Base-by-base conservation (phyloP, 1,140 invertebrate species). In the Leptestheria dahalacensis region DNA sequence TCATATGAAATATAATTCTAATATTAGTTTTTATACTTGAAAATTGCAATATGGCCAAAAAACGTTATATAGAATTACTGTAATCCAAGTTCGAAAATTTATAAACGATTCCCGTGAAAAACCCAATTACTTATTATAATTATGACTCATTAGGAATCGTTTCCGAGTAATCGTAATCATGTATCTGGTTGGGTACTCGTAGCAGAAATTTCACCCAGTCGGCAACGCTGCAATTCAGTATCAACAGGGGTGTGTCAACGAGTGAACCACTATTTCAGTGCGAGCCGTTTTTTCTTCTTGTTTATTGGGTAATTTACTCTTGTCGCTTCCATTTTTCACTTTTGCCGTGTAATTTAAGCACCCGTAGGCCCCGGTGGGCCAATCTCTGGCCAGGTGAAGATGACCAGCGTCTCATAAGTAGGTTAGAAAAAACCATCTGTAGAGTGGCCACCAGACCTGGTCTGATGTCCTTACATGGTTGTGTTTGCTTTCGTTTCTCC, bases 231-330 rank as follows among this genome's bases (percentile, higher is more conserved):
- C 53, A 21, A n/a, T 55, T 55, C 53, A 55, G 53, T 55, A 55
- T 55, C 53, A 55, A 55, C 53, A 55, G 53, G 53, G 53, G 53
- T 12, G 53, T 55, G 53, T 55, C 53, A 29, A 29, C 20, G 26
- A 15, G 25, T 9, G 51, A 28, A 12, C 20, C 28, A 9, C 48
- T 53, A 53, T 25, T 53, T 53, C 33, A 12, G 10, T 23, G 9
- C 53, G 6, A 12, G 25, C 28, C 47, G n/a, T 41, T 47, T 61
- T 23, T 26, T 48, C 21, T 41, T 59, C 23, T 56, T 56, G 48
- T 46, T 61, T 23, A 20, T 29, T 23, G 0, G 11, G 25, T 18
- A 11, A n/a, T 11, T 1, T 48, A 29, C 3, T 11, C 15, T 28
- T 33, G n/a, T 29, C 21, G 24, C n/a, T 18, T 26, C 20, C 3